Percentiles rank a stretch among this genome's conserved stretches.
Conservation (phyloP, 2,797 vertebrate species). For the Pseudocheirus occidentalis region DNA sequence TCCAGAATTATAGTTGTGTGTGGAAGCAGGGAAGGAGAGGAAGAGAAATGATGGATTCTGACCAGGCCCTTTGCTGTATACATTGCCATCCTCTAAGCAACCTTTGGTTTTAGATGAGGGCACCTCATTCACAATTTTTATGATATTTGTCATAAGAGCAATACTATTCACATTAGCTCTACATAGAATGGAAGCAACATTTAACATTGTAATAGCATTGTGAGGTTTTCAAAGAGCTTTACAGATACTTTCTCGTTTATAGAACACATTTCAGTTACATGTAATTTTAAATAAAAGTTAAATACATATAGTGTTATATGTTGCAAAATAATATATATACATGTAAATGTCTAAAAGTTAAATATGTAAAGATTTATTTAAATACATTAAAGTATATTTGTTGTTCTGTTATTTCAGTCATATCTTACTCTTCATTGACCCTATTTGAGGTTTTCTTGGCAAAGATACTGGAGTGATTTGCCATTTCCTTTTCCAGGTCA, state of each 20-base stretch:
- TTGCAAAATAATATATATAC: not conserved
- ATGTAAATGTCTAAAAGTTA: not conserved
- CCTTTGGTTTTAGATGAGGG: not conserved
- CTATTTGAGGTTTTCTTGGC: not conserved
- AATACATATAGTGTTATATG: not conserved
- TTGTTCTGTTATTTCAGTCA: not conserved
- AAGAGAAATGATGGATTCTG: not conserved
- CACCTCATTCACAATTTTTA: not conserved
- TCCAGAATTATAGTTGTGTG: not conserved
- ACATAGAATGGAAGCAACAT: not conserved
- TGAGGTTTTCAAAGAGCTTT: not conserved
- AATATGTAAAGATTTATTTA: not conserved
- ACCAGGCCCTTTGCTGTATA: not conserved
- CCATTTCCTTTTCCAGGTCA: not conserved
- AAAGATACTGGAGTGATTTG: not conserved
- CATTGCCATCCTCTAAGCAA: not conserved
- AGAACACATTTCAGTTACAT: not conserved
- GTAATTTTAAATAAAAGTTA: not conserved
- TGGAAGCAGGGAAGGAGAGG: not conserved
- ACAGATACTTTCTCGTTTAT: not conserved
- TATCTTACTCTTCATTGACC: not conserved
- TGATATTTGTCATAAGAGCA: not conserved
- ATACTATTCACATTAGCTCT: not conserved
- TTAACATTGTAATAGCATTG: not conserved
- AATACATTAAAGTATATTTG: not conserved